Percentiles rank a stretch among this genome's conserved stretches.
These are phyloP conservation scores for Axinella damicornis DNA, from an alignment of 37 sponge, comb jelly and placozoan genomes.

Conservation along the genomic window DNA sequence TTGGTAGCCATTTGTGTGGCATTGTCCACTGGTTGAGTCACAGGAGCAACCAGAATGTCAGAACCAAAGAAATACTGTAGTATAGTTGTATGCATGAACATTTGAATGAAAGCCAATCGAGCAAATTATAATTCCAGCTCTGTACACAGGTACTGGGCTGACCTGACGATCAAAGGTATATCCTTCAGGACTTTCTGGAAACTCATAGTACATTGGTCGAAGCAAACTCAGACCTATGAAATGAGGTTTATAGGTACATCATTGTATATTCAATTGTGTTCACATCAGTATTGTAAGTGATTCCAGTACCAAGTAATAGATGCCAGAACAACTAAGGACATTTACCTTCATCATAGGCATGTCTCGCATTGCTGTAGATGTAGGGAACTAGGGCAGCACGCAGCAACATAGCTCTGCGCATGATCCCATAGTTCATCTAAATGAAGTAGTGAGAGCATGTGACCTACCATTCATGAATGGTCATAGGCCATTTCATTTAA, in stretches of 20 bases:
- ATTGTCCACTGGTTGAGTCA: constrained; percentile 49
- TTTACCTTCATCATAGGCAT: constrained; percentile 73
- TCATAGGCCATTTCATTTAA: no score
- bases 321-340: no score
- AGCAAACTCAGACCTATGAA: constrained; percentile 60
- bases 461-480: no score
- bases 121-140: no score
- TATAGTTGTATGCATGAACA: no score
- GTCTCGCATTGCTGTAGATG: constrained; percentile 68
- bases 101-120: no score
- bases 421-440: constrained; percentile 63
- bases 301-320: no score
- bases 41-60: constrained; percentile 53
- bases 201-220: constrained; percentile 75
- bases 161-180: constrained; percentile 44
- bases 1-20: constrained; percentile 23
- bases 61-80: constrained; percentile 69
- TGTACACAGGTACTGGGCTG: neutral
- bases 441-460: no score
- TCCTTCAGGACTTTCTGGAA: constrained; percentile 60
- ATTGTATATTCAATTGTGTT: neutral
- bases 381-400: constrained; percentile 74
- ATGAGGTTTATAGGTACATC: neutral
- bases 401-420: constrained; percentile 52
- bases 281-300: no score